A percentile compares a stretch with the other conserved stretches of the same genome.
phyloP scores from a whole-genome alignment of 2,113 vertebrate genomes.

The Scytalopus superciliaris region DNA sequence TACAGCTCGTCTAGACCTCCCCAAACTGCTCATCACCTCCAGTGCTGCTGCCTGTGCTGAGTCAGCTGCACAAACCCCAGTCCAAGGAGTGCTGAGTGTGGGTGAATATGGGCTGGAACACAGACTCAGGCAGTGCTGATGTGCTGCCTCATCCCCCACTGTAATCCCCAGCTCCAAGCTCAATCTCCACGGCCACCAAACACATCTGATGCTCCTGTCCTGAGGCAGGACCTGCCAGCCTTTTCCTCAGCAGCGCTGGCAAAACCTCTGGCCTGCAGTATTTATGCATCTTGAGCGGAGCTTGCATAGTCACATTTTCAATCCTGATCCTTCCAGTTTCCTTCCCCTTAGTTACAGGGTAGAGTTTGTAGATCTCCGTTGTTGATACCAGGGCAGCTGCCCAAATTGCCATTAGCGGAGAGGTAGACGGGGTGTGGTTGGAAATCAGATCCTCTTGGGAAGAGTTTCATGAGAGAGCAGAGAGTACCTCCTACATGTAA shows the following conservation, averaged over 20 bases:
- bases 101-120: background rate
- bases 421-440: conserved; percentile 65
- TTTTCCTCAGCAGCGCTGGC: background rate
- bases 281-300: background rate
- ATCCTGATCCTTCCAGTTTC: conserved; percentile 63
- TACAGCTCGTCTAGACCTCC: background rate
- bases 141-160: background rate
- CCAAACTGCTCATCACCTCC: background rate
- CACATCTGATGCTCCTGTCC: background rate
- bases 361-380: conserved; percentile 67
- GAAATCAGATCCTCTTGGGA: conserved; percentile 72
- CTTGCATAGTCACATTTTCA: conserved; percentile 45
- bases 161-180: background rate
- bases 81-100: background rate
- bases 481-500: conserved; percentile 64
- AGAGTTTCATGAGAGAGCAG: conserved; percentile 67
- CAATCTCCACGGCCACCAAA: background rate
- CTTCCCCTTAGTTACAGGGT: conserved; percentile 66
- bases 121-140: background rate
- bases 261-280: background rate
- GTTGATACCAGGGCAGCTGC: conserved; percentile 67
- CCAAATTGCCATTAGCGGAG: conserved; percentile 67
- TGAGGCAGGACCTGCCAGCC: background rate
- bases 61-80: background rate
- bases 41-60: fast-evolving